These are phyloP conservation scores for Acrocyrtus sp. DNA, from an alignment of 2,888 invertebrate species.

Conservation along the genomic window DNA sequence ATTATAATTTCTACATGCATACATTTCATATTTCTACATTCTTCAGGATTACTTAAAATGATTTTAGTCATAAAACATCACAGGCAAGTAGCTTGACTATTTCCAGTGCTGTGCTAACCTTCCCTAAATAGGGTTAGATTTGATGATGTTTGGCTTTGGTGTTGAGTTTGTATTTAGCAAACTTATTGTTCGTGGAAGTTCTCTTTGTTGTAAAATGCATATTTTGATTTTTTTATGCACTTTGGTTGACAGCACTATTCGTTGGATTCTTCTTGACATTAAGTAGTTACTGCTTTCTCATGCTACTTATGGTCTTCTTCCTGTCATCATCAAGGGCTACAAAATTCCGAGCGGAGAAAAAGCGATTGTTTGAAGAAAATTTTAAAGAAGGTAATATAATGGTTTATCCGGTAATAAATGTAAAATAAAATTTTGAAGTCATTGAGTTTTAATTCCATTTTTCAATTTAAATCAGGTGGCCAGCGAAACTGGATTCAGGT, in stretches of 20 bases:
- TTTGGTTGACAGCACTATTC: constrained; percentile 74
- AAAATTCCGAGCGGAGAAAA: constrained; percentile 76
- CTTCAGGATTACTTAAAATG: too few relatives aligned
- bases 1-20: too few relatives aligned
- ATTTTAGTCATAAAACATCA: too few relatives aligned
- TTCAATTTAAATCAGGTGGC: constrained; percentile 72
- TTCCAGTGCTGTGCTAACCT: too few relatives aligned
- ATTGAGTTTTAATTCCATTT: neutral
- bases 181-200: too few relatives aligned
- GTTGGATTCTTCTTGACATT: constrained; percentile 82
- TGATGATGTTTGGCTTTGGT: too few relatives aligned
- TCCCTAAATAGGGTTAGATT: too few relatives aligned
- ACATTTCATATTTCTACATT: too few relatives aligned
- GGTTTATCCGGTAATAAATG: neutral
- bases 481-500: constrained; percentile 92
- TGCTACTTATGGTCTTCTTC: constrained; percentile 80
- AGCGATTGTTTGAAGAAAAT: constrained; percentile 78
- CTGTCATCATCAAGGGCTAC: constrained; percentile 83
- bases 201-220: too few relatives aligned
- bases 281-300: constrained; percentile 80
- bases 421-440: neutral
- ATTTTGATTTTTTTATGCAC: too few relatives aligned
- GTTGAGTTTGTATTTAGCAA: too few relatives aligned
- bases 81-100: too few relatives aligned
- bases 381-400: constrained; percentile 78